Conservation (phyloP, 2,113 vertebrate species). For the Daubentonia madagascariensis region DNA sequence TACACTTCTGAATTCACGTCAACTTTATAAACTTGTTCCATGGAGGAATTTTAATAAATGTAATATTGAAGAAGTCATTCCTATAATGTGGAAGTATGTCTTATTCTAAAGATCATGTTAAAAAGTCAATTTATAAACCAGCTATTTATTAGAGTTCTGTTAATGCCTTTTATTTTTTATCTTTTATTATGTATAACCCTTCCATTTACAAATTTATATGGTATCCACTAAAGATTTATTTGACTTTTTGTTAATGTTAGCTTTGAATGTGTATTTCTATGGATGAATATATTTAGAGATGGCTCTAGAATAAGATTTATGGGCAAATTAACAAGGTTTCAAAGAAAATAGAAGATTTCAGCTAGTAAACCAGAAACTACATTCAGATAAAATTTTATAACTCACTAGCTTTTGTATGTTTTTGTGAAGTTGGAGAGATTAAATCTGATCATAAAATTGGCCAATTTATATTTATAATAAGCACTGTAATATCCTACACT, state of each 20-base stretch:
- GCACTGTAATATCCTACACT: background rate
- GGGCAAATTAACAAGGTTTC: background rate
- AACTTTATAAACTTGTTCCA: background rate
- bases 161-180: background rate
- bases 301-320: background rate
- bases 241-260: background rate
- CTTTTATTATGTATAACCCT: background rate
- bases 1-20: background rate
- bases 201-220: background rate
- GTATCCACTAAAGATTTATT: background rate
- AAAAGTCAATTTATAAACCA: background rate
- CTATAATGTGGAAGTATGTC: slow-evolving; percentile 3
- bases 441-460: background rate
- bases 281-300: background rate
- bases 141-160: background rate
- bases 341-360: background rate
- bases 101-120: background rate
- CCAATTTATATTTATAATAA: background rate
- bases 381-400: background rate
- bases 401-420: background rate
- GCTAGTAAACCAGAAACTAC: background rate
- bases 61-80: background rate
- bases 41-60: background rate
- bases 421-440: background rate
- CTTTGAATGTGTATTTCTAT: background rate